A percentile compares a stretch with the other conserved stretches of the same genome.
These are phyloP conservation scores for Drosophila repletoides DNA, from an alignment of 1,140 invertebrate genomes.

Conservation along the genomic window DNA sequence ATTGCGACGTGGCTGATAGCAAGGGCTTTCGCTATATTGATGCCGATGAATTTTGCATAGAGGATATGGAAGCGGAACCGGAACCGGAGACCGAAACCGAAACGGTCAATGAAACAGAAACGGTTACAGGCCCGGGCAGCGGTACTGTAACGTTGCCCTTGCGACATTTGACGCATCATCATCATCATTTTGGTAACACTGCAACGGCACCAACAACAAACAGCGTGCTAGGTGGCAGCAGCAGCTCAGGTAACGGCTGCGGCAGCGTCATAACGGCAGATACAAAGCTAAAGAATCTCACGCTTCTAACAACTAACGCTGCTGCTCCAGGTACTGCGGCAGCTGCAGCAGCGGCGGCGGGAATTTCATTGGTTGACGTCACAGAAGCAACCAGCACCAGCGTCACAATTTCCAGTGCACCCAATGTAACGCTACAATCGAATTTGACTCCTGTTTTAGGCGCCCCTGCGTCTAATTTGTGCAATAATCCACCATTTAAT, in stretches of 20 bases:
- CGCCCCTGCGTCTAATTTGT: constrained; percentile 8
- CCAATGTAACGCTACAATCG: too few relatives aligned
- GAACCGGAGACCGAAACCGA: not conserved
- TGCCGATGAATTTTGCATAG: constrained; percentile 67
- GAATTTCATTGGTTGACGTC: constrained; percentile 60
- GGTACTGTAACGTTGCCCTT: constrained; percentile 25
- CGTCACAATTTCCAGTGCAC: constrained; percentile 66
- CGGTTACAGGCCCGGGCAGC: not conserved
- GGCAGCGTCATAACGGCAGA: constrained; percentile 40
- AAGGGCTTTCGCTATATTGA: constrained; percentile 72
- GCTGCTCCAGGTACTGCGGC: constrained; percentile 15
- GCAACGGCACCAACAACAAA: constrained; percentile 34
- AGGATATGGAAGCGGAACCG: constrained; percentile 61
- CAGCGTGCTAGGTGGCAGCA: constrained; percentile 38
- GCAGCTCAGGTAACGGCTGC: not conserved
- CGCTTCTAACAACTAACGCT: constrained; percentile 59
- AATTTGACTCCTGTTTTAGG: too few relatives aligned
- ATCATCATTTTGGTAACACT: constrained; percentile 11
- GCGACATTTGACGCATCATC: constrained; percentile 42
- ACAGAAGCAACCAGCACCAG: constrained; percentile 69
- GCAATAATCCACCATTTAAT: constrained; percentile 34
- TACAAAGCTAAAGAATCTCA: constrained; percentile 75
- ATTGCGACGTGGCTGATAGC: constrained; percentile 59
- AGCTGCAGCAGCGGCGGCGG: constrained; percentile 4
- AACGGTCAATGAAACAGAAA: not conserved